Conservation (phyloP, 2,797 vertebrate genomes). For the Myripristis jacobus region DNA sequence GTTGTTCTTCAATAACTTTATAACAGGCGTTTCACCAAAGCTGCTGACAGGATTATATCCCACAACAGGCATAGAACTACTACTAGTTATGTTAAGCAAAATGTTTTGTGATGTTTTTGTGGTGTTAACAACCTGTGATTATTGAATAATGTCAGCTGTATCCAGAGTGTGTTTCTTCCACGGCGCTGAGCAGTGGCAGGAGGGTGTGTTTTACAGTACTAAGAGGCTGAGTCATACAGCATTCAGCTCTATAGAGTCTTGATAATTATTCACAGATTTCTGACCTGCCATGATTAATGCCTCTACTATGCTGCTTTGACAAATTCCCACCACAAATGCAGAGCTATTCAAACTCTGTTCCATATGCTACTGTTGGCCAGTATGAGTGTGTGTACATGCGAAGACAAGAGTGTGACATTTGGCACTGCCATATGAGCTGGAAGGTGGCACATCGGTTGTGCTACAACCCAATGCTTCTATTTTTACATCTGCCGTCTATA, state of each 20-base stretch:
- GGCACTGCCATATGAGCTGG: slow-evolving; percentile 24
- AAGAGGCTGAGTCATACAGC: slow-evolving; percentile 51
- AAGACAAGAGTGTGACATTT: slow-evolving; percentile 51
- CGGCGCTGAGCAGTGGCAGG: not conserved
- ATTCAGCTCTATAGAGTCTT: slow-evolving; percentile 25
- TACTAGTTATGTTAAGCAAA: not conserved
- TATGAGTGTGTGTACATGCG: slow-evolving; percentile 28
- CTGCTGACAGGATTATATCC: no score
- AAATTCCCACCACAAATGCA: slow-evolving; percentile 54
- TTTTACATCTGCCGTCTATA: slow-evolving; percentile 5
- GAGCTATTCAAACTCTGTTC: slow-evolving; percentile 33
- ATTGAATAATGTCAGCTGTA: not conserved
- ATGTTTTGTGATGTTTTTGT: not conserved
- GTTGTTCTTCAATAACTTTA: not conserved
- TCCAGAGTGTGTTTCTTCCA: not conserved
- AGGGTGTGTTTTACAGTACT: slow-evolving; percentile 14
- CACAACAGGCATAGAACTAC: no score
- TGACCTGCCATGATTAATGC: slow-evolving; percentile 67
- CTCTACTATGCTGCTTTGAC: slow-evolving; percentile 49
- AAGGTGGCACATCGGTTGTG: slow-evolving; percentile 24
- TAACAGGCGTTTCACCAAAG: not conserved
- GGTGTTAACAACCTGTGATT: not conserved
- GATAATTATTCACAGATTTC: slow-evolving; percentile 68
- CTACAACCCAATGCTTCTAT: slow-evolving; percentile 19
- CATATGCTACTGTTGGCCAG: slow-evolving; percentile 11